Base-by-base conservation (phyloP, 2,797 vertebrate species). In the Phoeniculus purpureus region DNA sequence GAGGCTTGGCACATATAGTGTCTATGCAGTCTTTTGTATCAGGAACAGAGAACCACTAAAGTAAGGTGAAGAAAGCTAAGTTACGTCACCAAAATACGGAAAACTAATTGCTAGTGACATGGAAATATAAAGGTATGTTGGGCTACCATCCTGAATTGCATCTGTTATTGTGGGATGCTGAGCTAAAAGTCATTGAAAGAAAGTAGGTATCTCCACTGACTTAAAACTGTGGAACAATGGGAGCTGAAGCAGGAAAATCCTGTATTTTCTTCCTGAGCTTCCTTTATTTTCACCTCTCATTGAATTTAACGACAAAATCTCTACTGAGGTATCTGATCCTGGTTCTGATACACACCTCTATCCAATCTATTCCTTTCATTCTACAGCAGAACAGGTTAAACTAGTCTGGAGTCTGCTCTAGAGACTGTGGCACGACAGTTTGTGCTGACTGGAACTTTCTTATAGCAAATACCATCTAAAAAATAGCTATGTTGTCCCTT, bases 341-440 rank as follows among this genome's bases (percentile, higher is more conserved):
- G 32, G 9, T 48, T 87, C n/a, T 4, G 2, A 19, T 12, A 15
- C 34, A 52, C 32, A 16, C 1, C 0, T 71, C 29, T 34, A 0
- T 22, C 19, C 61, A 47, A 85, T 15, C n/a, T 54, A 40, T 58
- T 27, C 43, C 50, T 78, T 74, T 76, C 34, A 23, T 50, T 60
- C 48, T 3, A 37, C 37, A 55, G 32, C 11, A 72, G 43, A 65
- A 71, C 14, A 64, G 5, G 15, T 72, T 40, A 43, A 8, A 10
- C 43, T 65, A 14, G 7, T 15, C 12, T 67, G 23, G 8, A 29
- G 18, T 47, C 58, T 85, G 10, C 43, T 74, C 20, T 50, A 48
- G 20, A 83, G 17, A 26, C 19, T 8, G 13, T 22, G 21, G 17
- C 31, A 29, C 15, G 64, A 54, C 1, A 10, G 4, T 2, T 64